Evolutionary conservation across 2,888 invertebrate genomes (phyloP), one percentile per base, ranked within the genome.

Genomic region (Sepiola atlantica): DNA sequence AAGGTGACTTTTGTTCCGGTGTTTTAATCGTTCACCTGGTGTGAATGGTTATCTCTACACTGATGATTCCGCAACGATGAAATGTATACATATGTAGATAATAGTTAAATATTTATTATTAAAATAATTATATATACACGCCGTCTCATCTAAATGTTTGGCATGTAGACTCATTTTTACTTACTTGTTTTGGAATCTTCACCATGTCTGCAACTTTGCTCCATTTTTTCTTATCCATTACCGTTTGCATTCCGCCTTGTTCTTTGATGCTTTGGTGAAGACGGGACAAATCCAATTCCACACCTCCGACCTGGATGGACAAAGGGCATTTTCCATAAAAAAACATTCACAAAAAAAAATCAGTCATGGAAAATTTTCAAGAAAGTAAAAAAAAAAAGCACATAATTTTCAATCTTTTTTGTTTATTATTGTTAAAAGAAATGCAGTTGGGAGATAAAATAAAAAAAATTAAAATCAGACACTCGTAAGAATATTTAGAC

Each of bases 181-280:
- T 94, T 95, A 97, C 98, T 20, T 98, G 98, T 97, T 98, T 98
- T 0, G 98, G 98, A 96, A 99, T 98, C 96, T 98, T 98, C 98
- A 99, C 98, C n/a, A 98, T 98, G 96, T 99, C 99, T 0, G 99
- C 99, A 0, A 99, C 98, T 95, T 98, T 98, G 12, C 98, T 98
- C 99, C 99, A 99, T 95, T 98, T 98, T 96, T 99, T 98, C 97
- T 98, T 98, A 96, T 99, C 98, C 20, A 99, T 98, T 0, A 99
- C 97, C 96, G 98, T 98, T 96, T 98, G 98, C 28, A 99, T 97
- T 0, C 99, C 99, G 0, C 99, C 99, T 95, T 98, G 98, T 90
- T 98, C 98, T 97, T 99, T 98, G 0, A 99, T 99, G 0, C 98
- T 98, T 96, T 98, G 98, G 97, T 98, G 99, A 16, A 99, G 97